Base-by-base conservation (phyloP, 2,888 invertebrate genomes). In the Cryptus armator region DNA sequence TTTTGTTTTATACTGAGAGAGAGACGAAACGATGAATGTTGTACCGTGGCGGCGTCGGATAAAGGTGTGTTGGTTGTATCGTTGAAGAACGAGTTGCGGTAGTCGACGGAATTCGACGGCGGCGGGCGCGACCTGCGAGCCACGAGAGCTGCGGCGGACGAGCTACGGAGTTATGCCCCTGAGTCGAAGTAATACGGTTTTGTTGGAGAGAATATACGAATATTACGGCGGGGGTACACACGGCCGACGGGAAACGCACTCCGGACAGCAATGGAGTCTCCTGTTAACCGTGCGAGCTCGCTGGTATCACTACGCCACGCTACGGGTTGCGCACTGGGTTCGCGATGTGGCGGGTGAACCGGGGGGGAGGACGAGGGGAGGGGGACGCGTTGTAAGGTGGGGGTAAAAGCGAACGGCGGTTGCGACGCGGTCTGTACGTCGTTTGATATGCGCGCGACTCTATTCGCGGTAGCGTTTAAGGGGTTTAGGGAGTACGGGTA, bases 231-330 rank as follows among this genome's bases (percentile, higher is more conserved):
- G 84, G 84, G 84, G 84, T 76, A 80, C 72, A 88, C 87, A 88
- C 90, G 91, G 90, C 93, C 92, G 93, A 92, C 90, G 92, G 90
- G 91, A 92, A 92, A 92, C 92, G 90, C 92, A 92, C 92, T 93
- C 92, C 89, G 88, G 86, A 91, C 90, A 92, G 92, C 89, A 92
- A 92, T 92, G 92, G 92, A 92, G 90, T 89, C 90, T 87, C 87
- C 87, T 88, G 88, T 88, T 86, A 83, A 86, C 88, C 88, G 88
- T 85, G 87, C 86, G 88, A 87, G 89, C 87, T 89, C 86, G 86
- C 86, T 88, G 86, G 89, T 92, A 92, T 92, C 90, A 91, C 92
- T 92, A 90, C 92, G 92, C 92, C 91, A 86, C 84, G 81, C 85
- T 81, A 86, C 81, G 83, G 75, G 70, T 85, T 81, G 82, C 80